These are phyloP conservation scores for Hemibagrus wyckioides DNA, from an alignment of 2,113 vertebrate species.

Conservation along the genomic window DNA sequence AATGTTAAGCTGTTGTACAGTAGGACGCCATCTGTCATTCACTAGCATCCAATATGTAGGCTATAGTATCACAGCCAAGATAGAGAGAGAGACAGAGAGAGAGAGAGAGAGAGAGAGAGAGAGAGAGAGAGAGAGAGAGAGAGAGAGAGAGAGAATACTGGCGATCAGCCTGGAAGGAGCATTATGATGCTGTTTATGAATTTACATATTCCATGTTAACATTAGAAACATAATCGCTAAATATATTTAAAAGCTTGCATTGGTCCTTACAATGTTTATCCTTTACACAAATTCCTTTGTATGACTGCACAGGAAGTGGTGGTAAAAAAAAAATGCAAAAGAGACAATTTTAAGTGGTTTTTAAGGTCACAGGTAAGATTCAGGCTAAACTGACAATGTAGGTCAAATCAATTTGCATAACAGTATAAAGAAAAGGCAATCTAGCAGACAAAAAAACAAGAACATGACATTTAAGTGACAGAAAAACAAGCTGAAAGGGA, in stretches of 20 bases:
- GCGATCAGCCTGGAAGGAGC: not conserved
- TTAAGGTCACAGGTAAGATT: not conserved
- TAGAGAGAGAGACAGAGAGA: not conserved
- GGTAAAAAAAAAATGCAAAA: not conserved
- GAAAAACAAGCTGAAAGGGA: not conserved
- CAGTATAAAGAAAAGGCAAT: not conserved
- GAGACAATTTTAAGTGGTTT: not conserved
- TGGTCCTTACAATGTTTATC: not conserved
- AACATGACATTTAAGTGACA: conserved; percentile 10
- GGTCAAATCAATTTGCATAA: conserved; percentile 13
- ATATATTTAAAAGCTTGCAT: not conserved
- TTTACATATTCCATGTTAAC: not conserved
- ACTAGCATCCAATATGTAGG: conserved; percentile 16
- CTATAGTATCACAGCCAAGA: not conserved
- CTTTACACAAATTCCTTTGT: not conserved
- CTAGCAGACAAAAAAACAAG: not conserved
- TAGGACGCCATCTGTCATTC: conserved; percentile 28
- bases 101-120: not conserved
- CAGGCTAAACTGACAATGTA: not conserved
- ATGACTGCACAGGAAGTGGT: not conserved
- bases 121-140: not conserved
- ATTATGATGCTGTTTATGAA: not conserved
- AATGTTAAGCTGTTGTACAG: conserved; percentile 1
- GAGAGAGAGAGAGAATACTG: not conserved
- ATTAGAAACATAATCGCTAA: not conserved